Conservation (phyloP, 2,888 invertebrate genomes). For the Lypha dubia region DNA sequence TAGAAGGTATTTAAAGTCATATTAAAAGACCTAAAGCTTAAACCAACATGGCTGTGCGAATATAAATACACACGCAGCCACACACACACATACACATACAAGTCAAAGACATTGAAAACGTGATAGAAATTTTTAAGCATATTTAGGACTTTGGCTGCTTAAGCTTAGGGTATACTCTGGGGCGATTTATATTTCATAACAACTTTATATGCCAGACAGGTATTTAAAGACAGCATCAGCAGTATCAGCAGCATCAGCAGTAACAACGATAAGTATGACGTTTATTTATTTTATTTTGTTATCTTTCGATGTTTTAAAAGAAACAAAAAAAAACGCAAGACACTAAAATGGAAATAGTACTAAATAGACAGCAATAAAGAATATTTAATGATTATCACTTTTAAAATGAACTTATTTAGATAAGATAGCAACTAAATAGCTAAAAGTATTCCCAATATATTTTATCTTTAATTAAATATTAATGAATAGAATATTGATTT, state of each 20-base stretch:
- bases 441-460: background rate
- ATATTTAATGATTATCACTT: background rate
- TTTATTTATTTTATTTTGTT: constrained; percentile 57
- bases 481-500: constrained; percentile 50
- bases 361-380: background rate
- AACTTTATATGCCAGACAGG: constrained; percentile 59
- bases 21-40: constrained; percentile 57
- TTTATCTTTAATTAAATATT: constrained; percentile 54
- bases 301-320: background rate
- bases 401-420: background rate
- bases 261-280: constrained; percentile 60
- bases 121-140: constrained; percentile 52
- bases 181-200: constrained; percentile 8
- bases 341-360: background rate
- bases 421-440: background rate
- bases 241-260: too few relatives aligned
- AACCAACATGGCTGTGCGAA: constrained; percentile 34
- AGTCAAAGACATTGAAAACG: constrained; percentile 51
- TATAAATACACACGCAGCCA: too few relatives aligned
- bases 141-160: background rate
- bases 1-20: constrained; percentile 62
- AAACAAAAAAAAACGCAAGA: background rate
- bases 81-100: too few relatives aligned
- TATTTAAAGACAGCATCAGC: constrained; percentile 55
- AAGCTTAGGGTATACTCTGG: constrained; percentile 2